A percentile compares a stretch with the other conserved stretches of the same genome.
Evolutionary conservation across 2,888 invertebrate genomes (phyloP).

Genomic region (Apamea anceps): DNA sequence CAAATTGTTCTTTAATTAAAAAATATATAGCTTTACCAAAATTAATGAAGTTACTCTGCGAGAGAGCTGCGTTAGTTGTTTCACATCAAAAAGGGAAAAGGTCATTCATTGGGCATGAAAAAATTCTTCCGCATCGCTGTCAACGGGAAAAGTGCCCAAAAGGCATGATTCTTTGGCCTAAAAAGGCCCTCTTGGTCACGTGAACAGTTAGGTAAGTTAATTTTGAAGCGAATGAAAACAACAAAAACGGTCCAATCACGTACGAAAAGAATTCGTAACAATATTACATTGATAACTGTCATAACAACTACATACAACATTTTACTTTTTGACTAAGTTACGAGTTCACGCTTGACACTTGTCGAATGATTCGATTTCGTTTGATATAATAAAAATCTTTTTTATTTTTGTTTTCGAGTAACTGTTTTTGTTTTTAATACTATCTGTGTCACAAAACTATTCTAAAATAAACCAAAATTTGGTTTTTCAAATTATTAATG

Average conservation of each 20-base stretch:
- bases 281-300: constrained; percentile 28
- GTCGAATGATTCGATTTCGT: constrained; percentile 47
- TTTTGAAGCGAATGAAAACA: constrained; percentile 9
- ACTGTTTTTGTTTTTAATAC: background rate
- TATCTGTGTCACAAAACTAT: background rate
- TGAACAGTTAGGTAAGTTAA: background rate
- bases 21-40: background rate
- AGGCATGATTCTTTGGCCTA: no score
- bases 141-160: background rate
- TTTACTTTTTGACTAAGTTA: constrained; percentile 35
- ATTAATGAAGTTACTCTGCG: background rate
- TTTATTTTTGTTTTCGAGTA: background rate
- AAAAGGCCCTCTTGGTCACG: background rate
- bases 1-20: background rate
- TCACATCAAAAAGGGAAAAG: background rate
- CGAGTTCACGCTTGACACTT: constrained; percentile 34
- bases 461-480: background rate
- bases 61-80: background rate
- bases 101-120: background rate
- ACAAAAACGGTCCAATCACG: constrained; percentile 27
- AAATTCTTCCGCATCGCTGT: no score
- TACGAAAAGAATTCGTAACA: constrained; percentile 38
- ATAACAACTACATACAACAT: constrained; percentile 11
- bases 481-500: no score
- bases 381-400: constrained; percentile 9